Conservation (phyloP, 2,113 vertebrate species). For the Chloebia gouldiae region DNA sequence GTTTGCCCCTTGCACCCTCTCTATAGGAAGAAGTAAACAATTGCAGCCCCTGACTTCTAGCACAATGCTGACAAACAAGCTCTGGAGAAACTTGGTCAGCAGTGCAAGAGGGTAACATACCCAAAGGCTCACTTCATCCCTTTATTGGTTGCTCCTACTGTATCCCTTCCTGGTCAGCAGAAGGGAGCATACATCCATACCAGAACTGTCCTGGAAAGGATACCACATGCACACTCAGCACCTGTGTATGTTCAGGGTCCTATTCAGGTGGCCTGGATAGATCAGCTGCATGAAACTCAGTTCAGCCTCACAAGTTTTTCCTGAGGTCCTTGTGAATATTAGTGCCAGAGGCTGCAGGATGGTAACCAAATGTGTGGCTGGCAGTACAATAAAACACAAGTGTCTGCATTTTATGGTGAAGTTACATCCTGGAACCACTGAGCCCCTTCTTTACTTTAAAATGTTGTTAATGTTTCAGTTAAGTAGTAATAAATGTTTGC, state of each 20-base stretch:
- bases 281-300: not conserved
- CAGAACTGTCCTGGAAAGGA: not conserved
- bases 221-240: not conserved
- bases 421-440: accelerated
- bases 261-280: not conserved
- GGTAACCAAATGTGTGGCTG: accelerated
- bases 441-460: not conserved
- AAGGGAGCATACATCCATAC: accelerated
- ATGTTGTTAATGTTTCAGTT: not conserved
- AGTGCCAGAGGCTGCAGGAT: not conserved
- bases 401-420: not conserved
- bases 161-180: not conserved
- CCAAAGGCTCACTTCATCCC: not conserved
- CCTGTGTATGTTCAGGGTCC: not conserved
- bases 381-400: not conserved
- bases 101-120: not conserved
- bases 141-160: not conserved
- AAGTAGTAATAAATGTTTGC: not conserved
- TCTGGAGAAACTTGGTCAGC: not conserved
- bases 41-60: not conserved
- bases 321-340: not conserved
- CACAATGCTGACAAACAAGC: not conserved
- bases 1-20: not conserved
- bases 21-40: not conserved
- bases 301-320: not conserved